These are phyloP conservation scores for Nannoperca australis DNA, from an alignment of 2,797 vertebrate species.

Conservation along the genomic window DNA sequence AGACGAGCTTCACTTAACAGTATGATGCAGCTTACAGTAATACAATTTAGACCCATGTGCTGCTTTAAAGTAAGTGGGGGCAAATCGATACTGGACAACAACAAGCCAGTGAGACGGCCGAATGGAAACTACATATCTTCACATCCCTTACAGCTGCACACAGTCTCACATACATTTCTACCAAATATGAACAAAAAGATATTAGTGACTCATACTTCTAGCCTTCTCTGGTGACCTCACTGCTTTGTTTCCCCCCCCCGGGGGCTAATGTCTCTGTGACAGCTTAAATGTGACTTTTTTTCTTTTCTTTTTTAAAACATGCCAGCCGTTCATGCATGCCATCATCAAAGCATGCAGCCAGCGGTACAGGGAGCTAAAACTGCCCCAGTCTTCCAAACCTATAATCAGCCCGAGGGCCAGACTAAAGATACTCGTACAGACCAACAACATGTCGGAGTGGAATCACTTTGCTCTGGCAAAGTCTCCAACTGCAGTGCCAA, in stretches of 20 bases:
- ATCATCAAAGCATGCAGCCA: slow-evolving; percentile 58
- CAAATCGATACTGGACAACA: slow-evolving; percentile 64
- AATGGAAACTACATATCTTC: slow-evolving; percentile 37
- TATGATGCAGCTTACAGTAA: slow-evolving; percentile 70
- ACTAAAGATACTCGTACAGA: slow-evolving; percentile 64
- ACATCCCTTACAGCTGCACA: slow-evolving; percentile 12
- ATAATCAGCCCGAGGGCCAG: slow-evolving; percentile 65
- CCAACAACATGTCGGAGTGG: slow-evolving; percentile 44
- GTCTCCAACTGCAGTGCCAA: slow-evolving; percentile 29
- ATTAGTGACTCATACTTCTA: slow-evolving; percentile 67
- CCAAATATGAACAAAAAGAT: slow-evolving; percentile 50
- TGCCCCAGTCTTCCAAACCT: slow-evolving; percentile 40
- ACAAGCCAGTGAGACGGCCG: slow-evolving; percentile 38
- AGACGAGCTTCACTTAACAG: slow-evolving; percentile 60
- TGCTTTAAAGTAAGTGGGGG: slow-evolving; percentile 55
- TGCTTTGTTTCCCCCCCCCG: slow-evolving; percentile 41
- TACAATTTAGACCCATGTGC: slow-evolving; percentile 72
- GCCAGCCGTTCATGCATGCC: slow-evolving; percentile 43
- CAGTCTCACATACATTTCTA: slow-evolving; percentile 10
- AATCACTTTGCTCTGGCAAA: slow-evolving; percentile 50
- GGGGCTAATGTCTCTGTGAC: slow-evolving; percentile 56
- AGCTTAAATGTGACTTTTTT: slow-evolving; percentile 45
- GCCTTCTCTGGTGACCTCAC: slow-evolving; percentile 70
- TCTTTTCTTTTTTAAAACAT: slow-evolving; percentile 1
- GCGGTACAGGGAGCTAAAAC: slow-evolving; percentile 26